Evolutionary conservation across 2,113 vertebrate species (phyloP), one percentile per base, ranked within the genome.

Genomic region (Thomomys bottae): DNA sequence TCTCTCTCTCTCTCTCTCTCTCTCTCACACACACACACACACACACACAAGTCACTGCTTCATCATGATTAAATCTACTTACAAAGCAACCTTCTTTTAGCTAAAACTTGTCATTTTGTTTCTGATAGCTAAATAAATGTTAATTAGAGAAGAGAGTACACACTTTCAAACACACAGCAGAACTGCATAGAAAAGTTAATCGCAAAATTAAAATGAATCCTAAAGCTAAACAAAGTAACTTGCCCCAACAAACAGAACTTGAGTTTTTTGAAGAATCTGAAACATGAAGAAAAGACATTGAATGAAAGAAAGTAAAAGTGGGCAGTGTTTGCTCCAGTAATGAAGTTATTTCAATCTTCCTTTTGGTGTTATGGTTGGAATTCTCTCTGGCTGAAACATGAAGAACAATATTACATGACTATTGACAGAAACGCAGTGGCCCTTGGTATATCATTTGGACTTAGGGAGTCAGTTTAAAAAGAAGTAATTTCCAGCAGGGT

Each of bases 401-500:
- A 93, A 91, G 72, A 81, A 81, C 17, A 57, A 40, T 57, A 10
- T 8, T 72, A 91, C 76, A 26, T 14, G 36, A 20, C 30, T 92
- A 68, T 72, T 96, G 94, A 87, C 57, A 93, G 95, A 97, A 92
- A 49, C 32, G 87, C n/a, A 88, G 28, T 9, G 86, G 61, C 23
- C 75, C 87, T 92, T 64, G 17, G n/a, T 89, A 91, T 66, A 45
- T 3, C 89, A 73, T 96, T 96, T 64, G n/a, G 89, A 91, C 67
- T 61, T 84, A 90, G 88, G 40, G 85, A 89, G 77, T 72, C 87
- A 87, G 87, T 88, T 45, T 93, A 87, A 90, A 54, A 95, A 77
- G 73, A 92, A 71, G 66, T 88, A 89, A 96, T 97, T 97, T 97
- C 90, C 84, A 94, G 38, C 88, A 91, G 2, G 34, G 38, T 91